Base-by-base conservation (phyloP, 1,140 invertebrate species). In the Pollicipes pollicipes region DNA sequence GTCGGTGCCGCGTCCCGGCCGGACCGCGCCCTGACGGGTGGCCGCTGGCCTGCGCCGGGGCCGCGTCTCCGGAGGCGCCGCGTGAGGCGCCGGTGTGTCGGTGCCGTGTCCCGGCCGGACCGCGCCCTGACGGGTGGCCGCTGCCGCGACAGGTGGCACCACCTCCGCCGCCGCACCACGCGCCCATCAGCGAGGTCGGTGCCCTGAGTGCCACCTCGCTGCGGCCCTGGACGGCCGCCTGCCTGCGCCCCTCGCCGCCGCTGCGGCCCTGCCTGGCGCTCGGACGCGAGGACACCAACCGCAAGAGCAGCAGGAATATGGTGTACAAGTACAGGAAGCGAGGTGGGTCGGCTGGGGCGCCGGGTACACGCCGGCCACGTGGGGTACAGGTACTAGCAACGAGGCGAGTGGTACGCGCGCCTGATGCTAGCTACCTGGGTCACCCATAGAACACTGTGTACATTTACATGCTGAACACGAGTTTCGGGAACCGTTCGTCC, bases 181-280 rank as follows among this genome's bases (percentile, higher is more conserved):
- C 28, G 64, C 64, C 64, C 28, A 24, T 29, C n/a, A 28, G 64
- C 64, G 27, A 66, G 27, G 64, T 66, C 24, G 45, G 45, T 2
- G 45, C 24, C 6, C 21, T 24, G 10, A 58, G 45, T 21, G 45
- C 45, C 13, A 2, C 13, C 45, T 10, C 64, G 17, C 64, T 29
- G 28, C 64, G 64, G 70, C 74, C 77, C 68, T 92, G 90, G 90
- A 88, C 85, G 76, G 85, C 89, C 77, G 88, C 85, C 72, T 88
- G 88, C 81, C 81, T 93, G 71, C 83, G 90, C 58, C 89, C 90
- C 0, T 85, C 88, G 71, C 88, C 89, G 67, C 90, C 90, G 21
- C 80, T 90, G 68, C 83, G 89, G 73, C 89, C 89, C 66, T 86
- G 87, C 76, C 81, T 87, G 66, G 82, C 84, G 69, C 74, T 76